Conservation (phyloP, 2,888 invertebrate genomes). For the Seira sanloemensis region DNA sequence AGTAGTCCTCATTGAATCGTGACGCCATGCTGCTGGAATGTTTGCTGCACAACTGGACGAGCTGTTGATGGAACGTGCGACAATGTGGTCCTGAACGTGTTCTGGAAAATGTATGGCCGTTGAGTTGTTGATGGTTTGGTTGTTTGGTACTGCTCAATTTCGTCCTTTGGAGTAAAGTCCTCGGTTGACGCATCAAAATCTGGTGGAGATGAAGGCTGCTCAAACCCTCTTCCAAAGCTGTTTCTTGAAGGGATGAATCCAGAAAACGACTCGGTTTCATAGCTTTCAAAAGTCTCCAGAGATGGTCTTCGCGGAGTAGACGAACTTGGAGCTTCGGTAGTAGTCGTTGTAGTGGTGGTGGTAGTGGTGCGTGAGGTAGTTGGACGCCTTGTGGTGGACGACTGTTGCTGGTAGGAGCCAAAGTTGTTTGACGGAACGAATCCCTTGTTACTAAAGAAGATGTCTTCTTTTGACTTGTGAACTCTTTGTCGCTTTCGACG, state of each 20-base stretch:
- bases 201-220: slow-evolving; percentile 28
- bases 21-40: slow-evolving; percentile 72
- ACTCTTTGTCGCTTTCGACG: slow-evolving; percentile 19
- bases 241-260: slow-evolving; percentile 49
- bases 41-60: slow-evolving; percentile 55
- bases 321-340: slow-evolving; percentile 46
- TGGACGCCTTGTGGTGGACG: slow-evolving; percentile 31
- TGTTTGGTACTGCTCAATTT: neutral
- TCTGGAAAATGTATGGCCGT: slow-evolving; percentile 67
- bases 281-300: slow-evolving; percentile 65
- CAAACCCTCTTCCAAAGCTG: slow-evolving; percentile 26
- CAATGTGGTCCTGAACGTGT: slow-evolving; percentile 69
- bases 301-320: slow-evolving; percentile 53
- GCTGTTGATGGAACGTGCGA: slow-evolving; percentile 54
- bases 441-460: slow-evolving; percentile 50
- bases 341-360: slow-evolving; percentile 51
- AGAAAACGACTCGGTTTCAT: slow-evolving; percentile 58
- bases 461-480: slow-evolving; percentile 57
- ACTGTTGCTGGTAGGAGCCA: neutral
- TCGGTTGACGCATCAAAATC: slow-evolving; percentile 57
- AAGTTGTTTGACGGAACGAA: slow-evolving; percentile 36
- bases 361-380: slow-evolving; percentile 39
- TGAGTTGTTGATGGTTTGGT: slow-evolving; percentile 43
- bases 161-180: slow-evolving; percentile 33
- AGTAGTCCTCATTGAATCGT: slow-evolving; percentile 70